These are phyloP conservation scores for Turritopsis rubra DNA, from an alignment of 30 jellyfish, hydroid and myxozoan genomes.

Conservation along the genomic window DNA sequence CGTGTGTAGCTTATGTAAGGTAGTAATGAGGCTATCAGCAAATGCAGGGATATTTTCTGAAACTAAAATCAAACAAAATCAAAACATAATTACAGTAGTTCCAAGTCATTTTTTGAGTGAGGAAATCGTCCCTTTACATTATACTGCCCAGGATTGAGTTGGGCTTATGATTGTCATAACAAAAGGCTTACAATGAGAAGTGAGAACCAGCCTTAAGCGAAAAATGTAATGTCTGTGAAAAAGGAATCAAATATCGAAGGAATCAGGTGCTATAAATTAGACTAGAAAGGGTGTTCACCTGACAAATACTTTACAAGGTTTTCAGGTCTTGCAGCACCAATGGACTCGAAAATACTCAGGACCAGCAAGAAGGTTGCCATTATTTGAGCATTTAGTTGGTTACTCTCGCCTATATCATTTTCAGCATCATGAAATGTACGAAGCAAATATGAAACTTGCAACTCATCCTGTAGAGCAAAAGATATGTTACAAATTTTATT, in stretches of 20 bases:
- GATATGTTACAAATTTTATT: neutral
- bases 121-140: too few species aligned
- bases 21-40: neutral
- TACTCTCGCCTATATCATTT: constrained; percentile 19
- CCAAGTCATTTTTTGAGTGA: too few species aligned
- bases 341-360: constrained; percentile 46
- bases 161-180: too few species aligned
- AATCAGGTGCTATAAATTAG: neutral
- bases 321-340: constrained; percentile 75
- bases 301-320: constrained; percentile 55
- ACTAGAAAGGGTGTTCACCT: constrained; percentile 26
- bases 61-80: neutral
- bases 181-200: too few species aligned
- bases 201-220: too few species aligned
- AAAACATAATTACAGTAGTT: neutral
- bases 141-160: too few species aligned
- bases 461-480: constrained; percentile 54
- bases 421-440: constrained; percentile 27
- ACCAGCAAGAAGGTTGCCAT: constrained; percentile 45
- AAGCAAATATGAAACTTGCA: constrained; percentile 53
- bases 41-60: neutral
- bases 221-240: too few species aligned
- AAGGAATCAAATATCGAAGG: too few species aligned
- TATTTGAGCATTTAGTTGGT: constrained; percentile 21
- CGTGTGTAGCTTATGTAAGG: neutral